These are phyloP conservation scores for Taphrorychus bicolor DNA, from an alignment of 2,888 invertebrate genomes.

Conservation along the genomic window DNA sequence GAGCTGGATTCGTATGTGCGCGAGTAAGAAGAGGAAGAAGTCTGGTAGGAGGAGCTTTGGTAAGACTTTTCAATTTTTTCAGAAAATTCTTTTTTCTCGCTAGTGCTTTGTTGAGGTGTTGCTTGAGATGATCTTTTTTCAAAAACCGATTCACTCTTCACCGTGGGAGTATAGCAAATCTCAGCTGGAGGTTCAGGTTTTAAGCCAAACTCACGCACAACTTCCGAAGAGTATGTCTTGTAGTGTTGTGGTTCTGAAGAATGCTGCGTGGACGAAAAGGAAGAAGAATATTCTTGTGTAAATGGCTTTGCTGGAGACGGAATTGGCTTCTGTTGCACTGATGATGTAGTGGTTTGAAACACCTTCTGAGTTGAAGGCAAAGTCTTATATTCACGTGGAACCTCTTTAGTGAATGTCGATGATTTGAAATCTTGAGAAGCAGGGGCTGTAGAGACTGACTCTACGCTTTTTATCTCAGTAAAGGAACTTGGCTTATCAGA, in stretches of 20 bases:
- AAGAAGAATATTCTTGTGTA: conserved; percentile 43
- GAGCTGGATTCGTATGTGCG: conserved; percentile 43
- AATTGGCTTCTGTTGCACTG: neutral
- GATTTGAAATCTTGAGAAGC: conserved; percentile 45
- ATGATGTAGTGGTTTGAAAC: conserved; percentile 24
- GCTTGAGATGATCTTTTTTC: conserved; percentile 67
- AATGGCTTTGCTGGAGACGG: conserved; percentile 30
- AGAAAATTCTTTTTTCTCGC: conserved; percentile 42
- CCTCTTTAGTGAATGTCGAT: conserved; percentile 38
- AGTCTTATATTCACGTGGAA: conserved; percentile 30
- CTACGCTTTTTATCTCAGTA: conserved; percentile 32
- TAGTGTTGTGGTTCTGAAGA: conserved; percentile 49
- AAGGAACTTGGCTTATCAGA: conserved; percentile 41
- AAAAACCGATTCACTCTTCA: conserved; percentile 61
- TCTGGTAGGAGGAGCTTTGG: conserved; percentile 44
- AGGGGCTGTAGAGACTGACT: conserved; percentile 36
- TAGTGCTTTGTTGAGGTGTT: conserved; percentile 51
- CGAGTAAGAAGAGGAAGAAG: conserved; percentile 47
- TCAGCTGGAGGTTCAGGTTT: conserved; percentile 76
- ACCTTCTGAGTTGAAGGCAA: conserved; percentile 35
- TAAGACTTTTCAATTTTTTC: conserved; percentile 48
- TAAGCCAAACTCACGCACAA: conserved; percentile 61
- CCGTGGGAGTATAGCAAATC: conserved; percentile 65
- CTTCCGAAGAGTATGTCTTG: conserved; percentile 28
- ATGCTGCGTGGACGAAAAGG: conserved; percentile 45